phyloP scores from a whole-genome alignment of 2,113 vertebrate species.

The Eolophus roseicapilla region DNA sequence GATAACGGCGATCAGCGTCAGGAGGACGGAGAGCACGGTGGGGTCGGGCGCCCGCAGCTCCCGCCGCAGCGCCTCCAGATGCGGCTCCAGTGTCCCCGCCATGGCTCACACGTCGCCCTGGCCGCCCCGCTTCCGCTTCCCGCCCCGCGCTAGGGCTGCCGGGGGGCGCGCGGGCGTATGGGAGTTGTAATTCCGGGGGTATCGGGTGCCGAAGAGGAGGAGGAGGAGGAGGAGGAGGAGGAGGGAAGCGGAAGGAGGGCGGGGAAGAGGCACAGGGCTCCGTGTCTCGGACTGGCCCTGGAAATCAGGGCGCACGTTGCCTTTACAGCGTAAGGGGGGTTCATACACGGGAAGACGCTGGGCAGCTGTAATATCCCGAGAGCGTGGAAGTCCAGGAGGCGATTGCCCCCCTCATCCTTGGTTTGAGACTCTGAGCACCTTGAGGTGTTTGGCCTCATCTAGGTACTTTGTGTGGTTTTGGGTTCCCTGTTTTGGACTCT shows the following conservation, averaged over 20 bases:
- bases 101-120: neutral
- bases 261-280: rapidly evolving
- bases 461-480: neutral
- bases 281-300: neutral
- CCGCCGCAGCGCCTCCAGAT: slow-evolving; percentile 54
- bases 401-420: neutral
- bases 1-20: slow-evolving; percentile 63
- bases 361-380: neutral
- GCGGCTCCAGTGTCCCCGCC: slow-evolving; percentile 44
- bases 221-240: no score
- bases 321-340: neutral
- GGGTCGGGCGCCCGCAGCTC: slow-evolving; percentile 45
- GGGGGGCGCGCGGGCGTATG: neutral
- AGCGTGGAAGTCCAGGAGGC: neutral
- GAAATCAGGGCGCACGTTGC: rapidly evolving
- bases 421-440: neutral
- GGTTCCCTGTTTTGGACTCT: no score
- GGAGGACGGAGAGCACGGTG: slow-evolving; percentile 51
- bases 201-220: no score
- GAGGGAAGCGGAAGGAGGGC: no score
- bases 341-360: no score
- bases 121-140: neutral
- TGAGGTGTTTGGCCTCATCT: neutral
- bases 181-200: neutral
- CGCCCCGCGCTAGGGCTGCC: neutral